These are phyloP conservation scores for Coremacera marginata DNA, from an alignment of 2,888 invertebrate genomes.

Conservation along the genomic window DNA sequence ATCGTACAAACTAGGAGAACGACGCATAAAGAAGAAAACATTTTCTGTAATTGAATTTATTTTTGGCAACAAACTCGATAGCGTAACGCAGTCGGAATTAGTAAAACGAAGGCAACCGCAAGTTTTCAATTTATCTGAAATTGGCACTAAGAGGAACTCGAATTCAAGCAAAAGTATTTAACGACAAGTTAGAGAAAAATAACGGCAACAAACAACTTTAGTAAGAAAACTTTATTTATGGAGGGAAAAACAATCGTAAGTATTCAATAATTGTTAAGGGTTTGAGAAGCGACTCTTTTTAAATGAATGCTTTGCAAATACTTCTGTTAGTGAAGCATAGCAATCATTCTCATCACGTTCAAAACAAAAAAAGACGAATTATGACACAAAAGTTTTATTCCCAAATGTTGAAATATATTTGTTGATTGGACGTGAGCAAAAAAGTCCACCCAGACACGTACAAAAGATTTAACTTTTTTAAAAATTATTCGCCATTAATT, in stretches of 20 bases:
- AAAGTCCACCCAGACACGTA: neutral
- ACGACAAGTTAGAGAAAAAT: neutral
- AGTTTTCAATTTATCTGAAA: constrained; percentile 13
- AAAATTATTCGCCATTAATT: constrained; percentile 1
- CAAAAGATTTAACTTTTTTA: neutral
- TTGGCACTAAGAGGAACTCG: neutral
- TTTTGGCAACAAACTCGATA: constrained; percentile 6
- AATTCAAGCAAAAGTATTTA: neutral
- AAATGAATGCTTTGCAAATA: no score
- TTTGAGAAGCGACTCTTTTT: no score
- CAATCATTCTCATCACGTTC: no score
- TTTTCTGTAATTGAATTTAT: constrained; percentile 24
- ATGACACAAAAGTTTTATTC: constrained; percentile 2
- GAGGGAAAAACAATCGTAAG: neutral
- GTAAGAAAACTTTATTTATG: neutral
- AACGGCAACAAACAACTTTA: neutral
- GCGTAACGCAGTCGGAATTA: neutral
- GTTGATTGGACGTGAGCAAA: neutral
- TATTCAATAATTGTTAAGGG: no score
- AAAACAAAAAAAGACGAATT: neutral
- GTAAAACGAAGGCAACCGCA: constrained; percentile 4
- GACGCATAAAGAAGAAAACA: neutral
- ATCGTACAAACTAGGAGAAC: neutral
- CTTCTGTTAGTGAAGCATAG: no score
- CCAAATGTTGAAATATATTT: neutral